These are phyloP conservation scores for Orthosia incerta DNA, from an alignment of 2,888 invertebrate genomes.

Conservation along the genomic window DNA sequence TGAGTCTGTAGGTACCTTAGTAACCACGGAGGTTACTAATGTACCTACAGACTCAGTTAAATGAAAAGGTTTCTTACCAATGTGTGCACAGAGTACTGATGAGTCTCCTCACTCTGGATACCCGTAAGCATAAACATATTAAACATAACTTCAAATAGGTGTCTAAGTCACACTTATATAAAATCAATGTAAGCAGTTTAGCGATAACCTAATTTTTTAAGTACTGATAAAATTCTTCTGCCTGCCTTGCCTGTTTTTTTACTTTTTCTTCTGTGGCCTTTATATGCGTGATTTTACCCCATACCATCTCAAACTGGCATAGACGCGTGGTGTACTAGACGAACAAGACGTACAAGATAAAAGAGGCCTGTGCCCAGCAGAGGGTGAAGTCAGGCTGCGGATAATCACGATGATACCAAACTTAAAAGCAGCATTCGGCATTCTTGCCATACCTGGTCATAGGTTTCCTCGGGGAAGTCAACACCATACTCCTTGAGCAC, in stretches of 20 bases:
- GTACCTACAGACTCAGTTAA: neutral
- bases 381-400: no score
- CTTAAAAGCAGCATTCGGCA: neutral
- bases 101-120: conserved; percentile 68
- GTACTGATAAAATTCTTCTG: neutral
- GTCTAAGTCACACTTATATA: neutral
- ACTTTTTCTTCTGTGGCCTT: neutral
- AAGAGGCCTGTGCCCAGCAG: no score
- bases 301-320: no score
- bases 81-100: conserved; percentile 84
- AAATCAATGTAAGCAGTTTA: neutral
- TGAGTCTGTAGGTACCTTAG: no score
- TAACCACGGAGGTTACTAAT: no score
- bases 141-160: conserved; percentile 3
- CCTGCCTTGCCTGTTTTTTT: neutral
- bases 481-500: conserved; percentile 96
- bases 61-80: conserved; percentile 78
- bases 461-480: conserved; percentile 95
- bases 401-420: neutral
- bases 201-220: no score
- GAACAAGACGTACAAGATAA: no score
- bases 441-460: conserved; percentile 91
- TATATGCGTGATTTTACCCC: neutral
- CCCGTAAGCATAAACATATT: conserved; percentile 65
- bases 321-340: no score